Base-by-base conservation (phyloP, 2,888 invertebrate species). In the Anthophora plumipes region DNA sequence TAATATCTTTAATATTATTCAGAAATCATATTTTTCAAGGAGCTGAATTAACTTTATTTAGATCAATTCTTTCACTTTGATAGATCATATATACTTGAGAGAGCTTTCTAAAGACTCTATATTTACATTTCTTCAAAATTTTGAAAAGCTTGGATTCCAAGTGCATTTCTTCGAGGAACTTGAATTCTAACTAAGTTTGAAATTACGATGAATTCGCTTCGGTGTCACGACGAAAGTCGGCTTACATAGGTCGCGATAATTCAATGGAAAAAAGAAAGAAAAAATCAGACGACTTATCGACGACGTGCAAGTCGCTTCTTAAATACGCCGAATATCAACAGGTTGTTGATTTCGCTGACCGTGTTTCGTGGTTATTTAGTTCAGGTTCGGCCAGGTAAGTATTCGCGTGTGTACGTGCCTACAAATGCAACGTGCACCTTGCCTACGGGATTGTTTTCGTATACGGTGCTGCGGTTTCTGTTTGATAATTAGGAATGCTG, bases 281-380 rank as follows among this genome's bases (percentile, higher is more conserved):
- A 83, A 68, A 79, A 76, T 77, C 82, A 67, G 68, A 61, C 43
- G 55, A 69, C 72, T 46, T 25, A 52, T 67, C 63, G 61, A 20
- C 25, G 12, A 14, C 39, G 50, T 63, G 64, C 57, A 69, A 25
- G 41, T 9, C 41, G 68, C 64, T 88, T 85, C 88, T 88, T 88
- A 88, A 88, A 88, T 83, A 83, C 83, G 77, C 72, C 61, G 82
- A 87, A 84, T 88, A 89, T 88, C 89, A 89, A 89, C 89, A 88
- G 89, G 89, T 89, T 86, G 88, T 88, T 87, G 84, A 87, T 85
- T 85, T 88, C 64, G 60, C 77, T 85, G 82, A 81, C 82, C 85
- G 73, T 77, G 82, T 84, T 82, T 74, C 79, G 41, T 64, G 88
- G 76, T 84, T 85, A 87, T 88, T 87, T 83, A 85, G 82, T 78